Base-by-base conservation (phyloP, 2,797 vertebrate genomes). In the Fistularia commersonii region DNA sequence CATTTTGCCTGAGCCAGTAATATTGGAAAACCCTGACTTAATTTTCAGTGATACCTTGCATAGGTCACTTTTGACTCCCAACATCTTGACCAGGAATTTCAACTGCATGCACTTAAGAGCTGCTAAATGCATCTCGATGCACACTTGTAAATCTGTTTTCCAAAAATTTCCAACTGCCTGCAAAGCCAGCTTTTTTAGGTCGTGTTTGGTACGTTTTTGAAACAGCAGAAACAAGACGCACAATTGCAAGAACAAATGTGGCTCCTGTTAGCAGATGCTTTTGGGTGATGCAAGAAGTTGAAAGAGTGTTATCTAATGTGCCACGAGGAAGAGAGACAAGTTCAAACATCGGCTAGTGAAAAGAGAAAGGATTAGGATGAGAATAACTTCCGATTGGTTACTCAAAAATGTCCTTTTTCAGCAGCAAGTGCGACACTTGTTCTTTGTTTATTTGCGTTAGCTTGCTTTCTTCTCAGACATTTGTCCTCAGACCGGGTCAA, bases 241-340 rank as follows among this genome's bases (percentile, higher is more conserved):
- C 4, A 23, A 23, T 23, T 23, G 23, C 23, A 2, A 23, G 35
- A 3, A 36, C 9, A 8, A 36, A 36, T 8, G 35, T 36, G 35
- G 7, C 35, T 36, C 35, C 35, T 36, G 35, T 36, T 36, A 48
- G 52, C 35, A 45, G 45, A 70, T 43, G 45, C 36, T 50, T 40
- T 47, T 35, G 41, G 13, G 55, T 82, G 80, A 83, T 73, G 77
- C 64, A 84, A 84, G 11, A 44, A 38, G 47, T 45, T 80, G 77
- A 57, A 84, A 81, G 51, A n/a, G 8, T 44, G 49, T 45, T 34
- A 33, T 33, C 0, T 5, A 31, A 14, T 8, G 36, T 1, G 41
- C 32, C 15, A 11, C 3, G 10, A 47, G 38, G n/a, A 44, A 23
- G 13, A 37, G 41, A 60, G 12, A 39, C 0, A 2, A 38, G 54